Evolutionary conservation across 2,888 invertebrate genomes (phyloP).

Genomic region (Macrophya annulata): DNA sequence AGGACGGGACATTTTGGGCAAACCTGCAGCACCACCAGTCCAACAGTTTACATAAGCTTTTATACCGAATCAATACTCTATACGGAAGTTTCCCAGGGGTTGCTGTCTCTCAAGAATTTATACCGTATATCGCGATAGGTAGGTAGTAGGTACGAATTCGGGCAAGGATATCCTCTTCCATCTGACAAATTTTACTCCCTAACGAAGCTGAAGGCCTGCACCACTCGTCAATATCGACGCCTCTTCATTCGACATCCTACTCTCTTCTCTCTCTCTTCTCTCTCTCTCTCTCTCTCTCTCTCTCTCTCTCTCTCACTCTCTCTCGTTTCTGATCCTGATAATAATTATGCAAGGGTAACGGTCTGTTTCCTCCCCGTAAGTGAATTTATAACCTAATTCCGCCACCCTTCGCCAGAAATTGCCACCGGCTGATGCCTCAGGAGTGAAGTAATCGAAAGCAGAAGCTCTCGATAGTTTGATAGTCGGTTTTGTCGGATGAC

Average conservation of each 20-base stretch:
- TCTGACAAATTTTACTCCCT: background rate
- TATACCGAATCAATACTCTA: constrained; percentile 65
- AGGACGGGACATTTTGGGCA: constrained; percentile 36
- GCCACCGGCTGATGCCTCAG: constrained; percentile 29
- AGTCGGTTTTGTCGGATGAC: background rate
- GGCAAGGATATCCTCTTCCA: constrained; percentile 19
- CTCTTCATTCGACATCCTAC: constrained; percentile 18
- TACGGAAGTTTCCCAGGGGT: constrained; percentile 60
- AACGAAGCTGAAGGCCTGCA: background rate
- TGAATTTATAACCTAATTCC: constrained; percentile 66
- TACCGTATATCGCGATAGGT: background rate
- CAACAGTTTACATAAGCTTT: constrained; percentile 65
- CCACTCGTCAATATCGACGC: constrained; percentile 41
- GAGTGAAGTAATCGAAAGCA: constrained; percentile 43
- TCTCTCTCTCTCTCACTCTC: constrained; percentile 38
- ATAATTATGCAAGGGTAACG: constrained; percentile 65
- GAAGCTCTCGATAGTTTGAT: constrained; percentile 19
- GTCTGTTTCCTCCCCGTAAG: constrained; percentile 64
- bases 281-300: constrained; percentile 49
- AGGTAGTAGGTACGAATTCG: background rate
- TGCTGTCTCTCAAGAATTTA: constrained; percentile 38
- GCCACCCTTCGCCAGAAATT: constrained; percentile 55
- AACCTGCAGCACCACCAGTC: constrained; percentile 53
- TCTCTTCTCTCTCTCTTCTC: constrained; percentile 11
- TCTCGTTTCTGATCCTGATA: constrained; percentile 59